These are phyloP conservation scores for human (Homo sapiens) DNA, from an alignment of 2,113 vertebrate species.

Conservation along the genomic window GRCh38 chr2:85456501-85457000, in stretches of 20 bases:
- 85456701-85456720: neutral
- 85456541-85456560: neutral
- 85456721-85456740: neutral
- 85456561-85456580: too few species aligned
- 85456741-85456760: neutral
- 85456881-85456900: neutral
- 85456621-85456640: neutral
- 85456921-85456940: neutral
- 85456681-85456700: neutral
- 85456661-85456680: neutral
- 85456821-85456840: neutral
- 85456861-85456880: neutral
- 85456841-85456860: neutral
- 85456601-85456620: neutral
- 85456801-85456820: neutral
- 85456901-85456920: neutral
- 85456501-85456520: neutral
- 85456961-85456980: neutral
- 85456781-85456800: neutral
- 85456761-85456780: neutral
- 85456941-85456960: neutral
- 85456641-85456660: neutral
- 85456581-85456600: neutral
- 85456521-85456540: neutral
- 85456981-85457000: neutral